Base-by-base conservation (phyloP, 2,113 vertebrate genomes). In the Python bivittatus region DNA sequence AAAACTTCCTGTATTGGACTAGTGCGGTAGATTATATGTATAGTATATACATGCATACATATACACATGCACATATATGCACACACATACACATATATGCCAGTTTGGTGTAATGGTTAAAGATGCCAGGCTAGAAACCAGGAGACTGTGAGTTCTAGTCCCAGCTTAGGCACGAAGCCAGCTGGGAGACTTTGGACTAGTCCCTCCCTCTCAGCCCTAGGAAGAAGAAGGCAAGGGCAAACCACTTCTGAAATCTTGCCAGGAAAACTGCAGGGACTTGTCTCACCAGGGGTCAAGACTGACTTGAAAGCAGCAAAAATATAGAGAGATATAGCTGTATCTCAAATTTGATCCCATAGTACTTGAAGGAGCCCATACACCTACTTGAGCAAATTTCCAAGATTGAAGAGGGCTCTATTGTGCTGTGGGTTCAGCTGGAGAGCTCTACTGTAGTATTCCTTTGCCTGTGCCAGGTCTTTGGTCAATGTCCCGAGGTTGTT, bases 401-500 rank as follows among this genome's bases (percentile, higher is more conserved):
- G 98, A 94, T 99, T 99, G 94, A 99, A 99, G n/a, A 99, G 99
- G 2, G 99, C 99, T 42, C 99, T 96, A 95, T 98, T 99, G 94
- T 99, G 99, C 89, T 99, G 99, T 0, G 98, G 98, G 88, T 99
- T 99, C 92, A 98, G 98, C 93, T 98, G 98, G 85, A 99, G 98
- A 0, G 99, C 99, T 91, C 94, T 98, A 94, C 98, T 98, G 97
- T 99, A 99, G 96, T 98, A 99, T 58, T 96, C 93, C 96, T 99
- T 98, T 0, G 99, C 99, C 94, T 99, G 98, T 54, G 97, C 96
- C 0, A 96, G 93, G 0, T 98, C 97, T 95, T 95, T 98, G 5
- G 99, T 99, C 96, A 99, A 94, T 0, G 99, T 99, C 72, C 99
- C 99, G 29, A 99, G 93, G 95, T 99, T 99, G 96, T 99, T 99